phyloP scores from a whole-genome alignment of 2,797 vertebrate species.

The Syngnathus acus region DNA sequence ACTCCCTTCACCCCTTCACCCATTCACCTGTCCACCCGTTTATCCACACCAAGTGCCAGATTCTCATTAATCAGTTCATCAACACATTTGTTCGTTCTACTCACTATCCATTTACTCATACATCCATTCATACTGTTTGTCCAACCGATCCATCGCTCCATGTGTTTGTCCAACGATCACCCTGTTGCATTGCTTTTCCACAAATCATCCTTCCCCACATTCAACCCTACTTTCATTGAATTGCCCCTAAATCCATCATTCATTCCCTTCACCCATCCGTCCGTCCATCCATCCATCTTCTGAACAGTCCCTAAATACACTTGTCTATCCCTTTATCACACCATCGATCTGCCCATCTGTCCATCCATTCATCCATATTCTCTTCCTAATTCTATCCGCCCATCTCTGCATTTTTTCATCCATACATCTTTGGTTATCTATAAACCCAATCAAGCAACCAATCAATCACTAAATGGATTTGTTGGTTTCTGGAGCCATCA shows the following conservation, averaged over 20 bases:
- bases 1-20: no score
- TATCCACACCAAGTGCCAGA: not conserved
- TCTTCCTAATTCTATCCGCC: not conserved
- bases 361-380: not conserved
- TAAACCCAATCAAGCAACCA: not conserved
- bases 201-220: not conserved
- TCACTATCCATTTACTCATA: not conserved
- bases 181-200: not conserved
- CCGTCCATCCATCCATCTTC: not conserved
- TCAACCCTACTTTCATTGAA: not conserved
- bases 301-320: not conserved
- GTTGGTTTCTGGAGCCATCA: not conserved
- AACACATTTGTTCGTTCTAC: constrained; percentile 1
- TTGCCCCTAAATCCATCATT: not conserved
- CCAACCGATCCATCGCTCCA: not conserved
- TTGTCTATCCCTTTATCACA: not conserved
- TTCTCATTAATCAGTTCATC: not conserved
- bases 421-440: not conserved
- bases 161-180: not conserved
- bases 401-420: not conserved
- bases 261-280: not conserved
- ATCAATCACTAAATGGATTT: no score
- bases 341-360: not conserved
- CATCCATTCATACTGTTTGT: not conserved
- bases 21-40: not conserved